Evolutionary conservation across 2,888 invertebrate genomes (phyloP).

Genomic region (Abscondita cerata): DNA sequence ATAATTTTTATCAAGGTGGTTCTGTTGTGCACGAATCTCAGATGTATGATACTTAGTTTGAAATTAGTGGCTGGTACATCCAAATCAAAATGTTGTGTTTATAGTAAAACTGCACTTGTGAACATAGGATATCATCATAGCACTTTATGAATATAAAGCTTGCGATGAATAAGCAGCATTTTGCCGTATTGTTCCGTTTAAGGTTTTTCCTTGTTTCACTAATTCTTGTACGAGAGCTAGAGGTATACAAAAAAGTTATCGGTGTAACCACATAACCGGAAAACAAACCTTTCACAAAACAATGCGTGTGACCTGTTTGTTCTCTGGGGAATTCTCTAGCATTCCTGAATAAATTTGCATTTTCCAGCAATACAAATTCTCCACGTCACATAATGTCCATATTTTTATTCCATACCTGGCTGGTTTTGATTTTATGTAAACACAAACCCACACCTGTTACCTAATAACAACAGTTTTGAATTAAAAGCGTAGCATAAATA

Average conservation of each 20-base stretch:
- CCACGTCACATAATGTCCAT: background rate
- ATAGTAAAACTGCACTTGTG: background rate
- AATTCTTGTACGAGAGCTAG: background rate
- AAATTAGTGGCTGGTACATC: too few species aligned
- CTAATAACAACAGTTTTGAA: too few species aligned
- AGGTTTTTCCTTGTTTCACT: background rate
- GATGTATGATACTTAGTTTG: background rate
- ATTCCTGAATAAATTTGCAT: background rate
- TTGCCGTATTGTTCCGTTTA: background rate
- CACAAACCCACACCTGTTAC: background rate
- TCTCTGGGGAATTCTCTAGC: background rate
- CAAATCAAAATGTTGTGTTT: too few species aligned
- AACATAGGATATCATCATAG: background rate
- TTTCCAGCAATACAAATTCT: background rate
- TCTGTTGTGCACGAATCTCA: too few species aligned
- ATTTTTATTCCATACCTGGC: background rate
- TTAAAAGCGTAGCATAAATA: too few species aligned
- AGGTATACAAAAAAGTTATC: background rate
- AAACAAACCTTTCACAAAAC: background rate
- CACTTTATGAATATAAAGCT: background rate
- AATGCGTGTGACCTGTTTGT: background rate
- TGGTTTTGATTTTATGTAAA: conserved; percentile 1
- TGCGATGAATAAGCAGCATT: background rate
- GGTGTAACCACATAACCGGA: background rate
- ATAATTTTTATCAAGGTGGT: too few species aligned